phyloP scores from a whole-genome alignment of 2,797 vertebrate species.

The Schizopygopsis malacanthus region DNA sequence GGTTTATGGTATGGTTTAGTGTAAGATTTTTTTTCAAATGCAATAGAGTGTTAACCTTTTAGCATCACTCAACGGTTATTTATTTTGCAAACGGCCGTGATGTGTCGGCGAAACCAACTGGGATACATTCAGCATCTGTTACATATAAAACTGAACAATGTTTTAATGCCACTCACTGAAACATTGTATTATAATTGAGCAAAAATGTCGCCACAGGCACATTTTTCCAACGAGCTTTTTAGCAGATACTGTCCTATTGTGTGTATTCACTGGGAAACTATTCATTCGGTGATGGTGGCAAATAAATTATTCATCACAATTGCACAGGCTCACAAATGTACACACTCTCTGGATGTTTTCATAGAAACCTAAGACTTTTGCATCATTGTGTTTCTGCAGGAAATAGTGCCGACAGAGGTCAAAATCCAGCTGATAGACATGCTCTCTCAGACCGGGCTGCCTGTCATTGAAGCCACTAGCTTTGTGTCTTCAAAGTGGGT shows the following conservation, averaged over 20 bases:
- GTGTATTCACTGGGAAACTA: not conserved
- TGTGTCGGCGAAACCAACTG: not conserved
- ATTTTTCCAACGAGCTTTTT: not conserved
- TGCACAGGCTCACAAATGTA: not conserved
- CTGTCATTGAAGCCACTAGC: slow-evolving; percentile 93
- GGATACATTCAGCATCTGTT: not conserved
- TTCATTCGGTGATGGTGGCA: not conserved
- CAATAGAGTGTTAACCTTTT: not conserved
- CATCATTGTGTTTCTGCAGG: slow-evolving; percentile 76
- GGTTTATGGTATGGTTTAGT: not conserved
- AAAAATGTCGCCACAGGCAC: not conserved
- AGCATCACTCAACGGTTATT: not conserved
- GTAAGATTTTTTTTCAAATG: not conserved
- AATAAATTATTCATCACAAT: slow-evolving; percentile 44
- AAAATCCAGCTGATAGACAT: slow-evolving; percentile 95
- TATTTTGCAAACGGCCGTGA: not conserved
- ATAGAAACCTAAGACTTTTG: slow-evolving; percentile 58
- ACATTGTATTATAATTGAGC: not conserved
- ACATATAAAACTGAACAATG: not conserved
- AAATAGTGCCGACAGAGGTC: slow-evolving; percentile 88
- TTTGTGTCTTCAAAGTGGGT: slow-evolving; percentile 98
- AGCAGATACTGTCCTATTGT: not conserved
- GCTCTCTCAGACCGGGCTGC: slow-evolving; percentile 90
- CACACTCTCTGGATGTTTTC: slow-evolving; percentile 32
- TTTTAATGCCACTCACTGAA: not conserved